These are phyloP conservation scores for Ophioninae sp. DNA, from an alignment of 2,888 invertebrate genomes.

Conservation along the genomic window DNA sequence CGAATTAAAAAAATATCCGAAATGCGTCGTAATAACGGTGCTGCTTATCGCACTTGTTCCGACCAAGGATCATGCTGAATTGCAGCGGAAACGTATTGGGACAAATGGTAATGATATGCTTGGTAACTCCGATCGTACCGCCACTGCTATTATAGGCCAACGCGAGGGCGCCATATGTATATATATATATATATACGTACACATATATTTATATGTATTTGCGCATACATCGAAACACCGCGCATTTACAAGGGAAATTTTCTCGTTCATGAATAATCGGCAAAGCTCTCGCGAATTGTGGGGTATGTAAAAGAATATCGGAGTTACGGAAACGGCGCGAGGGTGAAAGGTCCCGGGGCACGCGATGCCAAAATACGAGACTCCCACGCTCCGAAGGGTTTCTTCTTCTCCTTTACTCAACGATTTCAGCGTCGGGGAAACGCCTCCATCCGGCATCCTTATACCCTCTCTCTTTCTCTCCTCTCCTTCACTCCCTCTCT, in stretches of 20 bases:
- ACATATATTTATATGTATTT: background rate
- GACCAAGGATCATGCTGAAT: background rate
- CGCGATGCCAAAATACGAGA: slow-evolving; percentile 55
- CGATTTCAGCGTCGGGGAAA: slow-evolving; percentile 18
- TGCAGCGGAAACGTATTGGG: slow-evolving; percentile 4
- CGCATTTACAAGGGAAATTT: slow-evolving; percentile 44
- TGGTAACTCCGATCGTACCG: slow-evolving; percentile 16
- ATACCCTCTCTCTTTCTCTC: slow-evolving; percentile 53
- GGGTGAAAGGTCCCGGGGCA: slow-evolving; percentile 53
- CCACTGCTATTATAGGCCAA: slow-evolving; percentile 41
- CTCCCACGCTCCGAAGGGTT: slow-evolving; percentile 40
- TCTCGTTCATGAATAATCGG: slow-evolving; percentile 59
- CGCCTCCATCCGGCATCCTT: slow-evolving; percentile 44
- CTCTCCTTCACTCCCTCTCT: slow-evolving; percentile 19
- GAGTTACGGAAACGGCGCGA: slow-evolving; percentile 39
- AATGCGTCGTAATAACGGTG: too few relatives aligned
- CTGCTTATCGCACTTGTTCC: background rate
- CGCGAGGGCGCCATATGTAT: slow-evolving; percentile 29
- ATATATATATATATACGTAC: background rate
- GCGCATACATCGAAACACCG: background rate
- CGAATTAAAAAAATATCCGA: background rate
- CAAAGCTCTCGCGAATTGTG: slow-evolving; percentile 46
- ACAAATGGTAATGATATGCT: slow-evolving; percentile 24
- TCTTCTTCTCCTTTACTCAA: slow-evolving; percentile 24
- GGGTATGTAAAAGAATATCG: slow-evolving; percentile 41